phyloP scores from a whole-genome alignment of 2,113 vertebrate genomes.

The Cyanocitta stelleri region DNA sequence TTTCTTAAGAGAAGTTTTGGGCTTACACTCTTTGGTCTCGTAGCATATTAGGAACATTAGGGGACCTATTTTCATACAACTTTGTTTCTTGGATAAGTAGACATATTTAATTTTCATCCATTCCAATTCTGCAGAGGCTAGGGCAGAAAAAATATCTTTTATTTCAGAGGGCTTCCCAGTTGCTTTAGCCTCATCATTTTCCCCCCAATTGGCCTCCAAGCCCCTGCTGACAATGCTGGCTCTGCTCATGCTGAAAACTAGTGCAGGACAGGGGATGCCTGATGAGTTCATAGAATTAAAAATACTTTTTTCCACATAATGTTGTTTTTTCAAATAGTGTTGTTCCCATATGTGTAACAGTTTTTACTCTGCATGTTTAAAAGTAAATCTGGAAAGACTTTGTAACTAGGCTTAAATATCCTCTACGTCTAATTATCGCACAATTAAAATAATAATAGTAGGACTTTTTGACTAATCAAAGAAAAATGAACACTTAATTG shows the following conservation, averaged over 20 bases:
- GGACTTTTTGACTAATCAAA: background rate
- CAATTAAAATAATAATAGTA: background rate
- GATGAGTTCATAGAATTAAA: background rate
- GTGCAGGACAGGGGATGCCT: background rate
- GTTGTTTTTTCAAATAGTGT: background rate
- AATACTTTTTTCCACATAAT: background rate
- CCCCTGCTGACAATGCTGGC: background rate
- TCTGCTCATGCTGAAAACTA: background rate
- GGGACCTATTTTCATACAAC: background rate
- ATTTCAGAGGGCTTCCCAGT: background rate
- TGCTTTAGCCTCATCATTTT: background rate
- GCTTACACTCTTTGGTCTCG: background rate
- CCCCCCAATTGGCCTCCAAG: background rate
- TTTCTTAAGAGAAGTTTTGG: background rate
- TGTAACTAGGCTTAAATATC: background rate
- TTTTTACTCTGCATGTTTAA: background rate
- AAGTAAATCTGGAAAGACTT: background rate
- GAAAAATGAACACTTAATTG: constrained; percentile 2
- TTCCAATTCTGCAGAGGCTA: background rate
- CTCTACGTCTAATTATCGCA: background rate
- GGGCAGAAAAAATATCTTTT: background rate
- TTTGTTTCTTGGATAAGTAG: background rate
- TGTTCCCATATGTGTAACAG: background rate
- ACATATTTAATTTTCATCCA: background rate
- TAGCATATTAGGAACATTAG: background rate